Conservation (phyloP, 1,140 invertebrate species). For the Drosophila rhopaloa region DNA sequence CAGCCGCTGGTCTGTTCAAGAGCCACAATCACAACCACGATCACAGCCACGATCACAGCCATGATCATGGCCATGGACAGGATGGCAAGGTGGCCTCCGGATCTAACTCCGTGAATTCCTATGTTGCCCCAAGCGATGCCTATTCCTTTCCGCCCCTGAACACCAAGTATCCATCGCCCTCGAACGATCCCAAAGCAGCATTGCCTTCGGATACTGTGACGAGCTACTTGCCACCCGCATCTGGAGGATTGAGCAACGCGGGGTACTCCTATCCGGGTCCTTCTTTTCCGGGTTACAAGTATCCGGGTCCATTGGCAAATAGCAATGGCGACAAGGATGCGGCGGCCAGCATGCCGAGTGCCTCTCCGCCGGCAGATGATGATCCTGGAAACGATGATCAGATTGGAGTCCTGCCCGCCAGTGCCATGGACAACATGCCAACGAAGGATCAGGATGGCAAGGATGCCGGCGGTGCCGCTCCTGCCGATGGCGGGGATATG, state of each 20-base stretch:
- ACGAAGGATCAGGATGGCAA: slow-evolving; percentile 45
- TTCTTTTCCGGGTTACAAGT: slow-evolving; percentile 50
- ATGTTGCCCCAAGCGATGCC: slow-evolving; percentile 60
- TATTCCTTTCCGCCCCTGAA: slow-evolving; percentile 80
- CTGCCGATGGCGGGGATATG: slow-evolving; percentile 15
- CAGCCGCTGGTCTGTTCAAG: slow-evolving; percentile 65
- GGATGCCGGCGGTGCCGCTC: slow-evolving; percentile 29
- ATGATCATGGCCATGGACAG: slow-evolving; percentile 42
- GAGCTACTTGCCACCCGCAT: slow-evolving; percentile 77
- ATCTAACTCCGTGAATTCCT: slow-evolving; percentile 60
- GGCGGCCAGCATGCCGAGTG: slow-evolving; percentile 46
- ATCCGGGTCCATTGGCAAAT: slow-evolving; percentile 57
- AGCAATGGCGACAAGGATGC: slow-evolving; percentile 54
- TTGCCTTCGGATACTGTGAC: slow-evolving; percentile 57
- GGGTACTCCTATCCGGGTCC: slow-evolving; percentile 63
- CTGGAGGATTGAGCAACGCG: slow-evolving; percentile 56
- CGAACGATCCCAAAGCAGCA: slow-evolving; percentile 61
- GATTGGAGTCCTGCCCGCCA: slow-evolving; percentile 76
- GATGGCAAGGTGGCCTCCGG: slow-evolving; percentile 57
- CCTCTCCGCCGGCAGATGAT: slow-evolving; percentile 42
- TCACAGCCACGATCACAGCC: slow-evolving; percentile 38
- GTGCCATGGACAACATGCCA: slow-evolving; percentile 66
- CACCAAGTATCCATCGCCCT: slow-evolving; percentile 68
- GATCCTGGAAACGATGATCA: slow-evolving; percentile 65
- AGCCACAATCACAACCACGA: slow-evolving; percentile 44